Base-by-base conservation (phyloP, 2,113 vertebrate genomes). In the Rostratula benghalensis region DNA sequence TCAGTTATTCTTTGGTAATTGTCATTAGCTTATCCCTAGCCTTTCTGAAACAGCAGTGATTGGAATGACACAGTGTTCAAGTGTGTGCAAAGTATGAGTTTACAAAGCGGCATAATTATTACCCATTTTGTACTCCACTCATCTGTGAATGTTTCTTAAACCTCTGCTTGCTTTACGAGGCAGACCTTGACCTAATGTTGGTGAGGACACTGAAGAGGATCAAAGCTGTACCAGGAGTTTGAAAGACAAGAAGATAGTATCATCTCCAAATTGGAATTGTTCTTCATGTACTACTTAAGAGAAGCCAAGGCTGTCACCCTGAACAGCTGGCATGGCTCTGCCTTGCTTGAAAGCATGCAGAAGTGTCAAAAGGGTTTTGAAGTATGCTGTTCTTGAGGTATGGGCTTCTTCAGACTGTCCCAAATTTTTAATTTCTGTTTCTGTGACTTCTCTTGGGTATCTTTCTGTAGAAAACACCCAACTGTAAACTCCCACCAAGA, bases 271-370 rank as follows among this genome's bases (percentile, higher is more conserved):
- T 13, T 56, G 28, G 35, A 73, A 64, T 41, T 80, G 48, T 79
- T 85, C 23, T 48, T 57, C 0, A 0, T 5, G 3, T 63, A 9
- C 27, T 59, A 4, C 27, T 70, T 30, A 35, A 45, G 12, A 67
- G 56, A 78, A 85, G 37, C 24, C 78, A 46, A 21, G 37, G 37
- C 33, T 68, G 39, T 64, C 28, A 39, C 16, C 15, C 20, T n/a
- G 25, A 88, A 35, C 5, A 28, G 51, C 13, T 75, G 31, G 8
- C 2, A 0, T 54, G 61, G 28, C 41, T 70, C 45, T 65, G 4
- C 43, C 45, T 53, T 23, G 69, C 57, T 54, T 59, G 28, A 69
- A 63, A 46, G 22, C 41, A 10, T 17, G 14, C 28, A 28, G 7
- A 43, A 59, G 9, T 50, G 43, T 13, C 43, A 43, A 43, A 43